Conservation (phyloP, 2,797 vertebrate species). For the Todus mexicanus region DNA sequence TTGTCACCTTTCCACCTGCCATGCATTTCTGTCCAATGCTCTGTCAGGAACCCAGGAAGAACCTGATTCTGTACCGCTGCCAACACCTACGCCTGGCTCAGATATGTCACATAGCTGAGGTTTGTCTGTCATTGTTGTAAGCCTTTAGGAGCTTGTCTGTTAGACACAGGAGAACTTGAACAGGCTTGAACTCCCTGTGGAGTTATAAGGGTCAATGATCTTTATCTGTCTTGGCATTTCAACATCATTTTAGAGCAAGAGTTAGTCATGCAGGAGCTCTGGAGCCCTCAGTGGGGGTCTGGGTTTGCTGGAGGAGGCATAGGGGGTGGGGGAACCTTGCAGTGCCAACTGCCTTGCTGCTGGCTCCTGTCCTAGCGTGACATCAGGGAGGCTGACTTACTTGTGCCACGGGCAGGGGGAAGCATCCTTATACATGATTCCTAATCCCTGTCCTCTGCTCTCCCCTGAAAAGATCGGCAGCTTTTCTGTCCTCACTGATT, state of each 20-base stretch:
- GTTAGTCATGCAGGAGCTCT: background rate
- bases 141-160: background rate
- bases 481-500: background rate
- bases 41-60: background rate
- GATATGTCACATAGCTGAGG: background rate
- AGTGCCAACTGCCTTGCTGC: background rate
- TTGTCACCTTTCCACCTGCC: background rate
- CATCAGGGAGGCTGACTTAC: background rate
- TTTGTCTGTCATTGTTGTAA: background rate
- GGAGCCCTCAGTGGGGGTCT: background rate
- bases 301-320: background rate
- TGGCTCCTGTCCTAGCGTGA: background rate
- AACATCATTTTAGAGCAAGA: background rate
- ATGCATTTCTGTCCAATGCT: background rate
- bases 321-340: background rate
- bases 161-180: background rate
- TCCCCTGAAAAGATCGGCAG: background rate
- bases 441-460: background rate
- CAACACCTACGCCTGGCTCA: background rate
- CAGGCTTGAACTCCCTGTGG: background rate
- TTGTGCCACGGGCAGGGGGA: background rate
- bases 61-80: background rate
- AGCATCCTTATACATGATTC: background rate
- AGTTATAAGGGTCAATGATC: background rate
- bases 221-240: background rate